Evolutionary conservation across 2,113 vertebrate species (phyloP), one percentile per base, ranked within the genome.

Genomic region (Rattus rattus): DNA sequence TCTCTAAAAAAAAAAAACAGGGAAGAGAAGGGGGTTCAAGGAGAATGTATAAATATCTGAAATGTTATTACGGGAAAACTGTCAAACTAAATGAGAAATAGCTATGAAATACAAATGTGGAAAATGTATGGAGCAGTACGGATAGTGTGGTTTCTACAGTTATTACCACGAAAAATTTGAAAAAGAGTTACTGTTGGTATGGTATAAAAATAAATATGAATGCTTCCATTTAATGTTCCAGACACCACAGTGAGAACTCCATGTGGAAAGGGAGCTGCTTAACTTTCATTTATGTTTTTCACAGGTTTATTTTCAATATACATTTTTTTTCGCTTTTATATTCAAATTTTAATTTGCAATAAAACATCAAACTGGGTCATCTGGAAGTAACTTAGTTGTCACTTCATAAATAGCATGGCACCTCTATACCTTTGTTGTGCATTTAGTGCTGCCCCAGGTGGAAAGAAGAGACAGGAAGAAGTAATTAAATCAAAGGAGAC

Each of bases 281-380:
- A 39, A 28, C 24, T 28, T 30, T 65, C 14, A 19, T 65, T 43
- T 47, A 63, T 84, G 8, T 24, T 61, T 88, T 73, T 59, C 30
- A 54, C 0, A 70, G 33, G 70, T 88, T 81, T 94, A 76, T 67
- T 91, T 93, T 47, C 65, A 79, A 90, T 52, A 1, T 9, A 36
- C 11, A 11, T 54, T 28, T 12, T 67, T 14, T 36, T 16, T 67
- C 7, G 28, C 28, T 84, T 92, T 61, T 91, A 43, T 93, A 24
- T 61, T 79, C 54, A 80, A 76, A 94, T 43, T 95, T 85, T 80
- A 91, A 91, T 39, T 89, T 83, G 33, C 4, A 77, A 28, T 81
- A 67, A 94, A 77, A 72, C 86, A 63, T 49, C 63, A 39, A 88
- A 77, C 24, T 49, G 1, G 79, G n/a, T 86, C 33, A 81, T 36